Evolutionary conservation across 1,140 invertebrate species (phyloP).

Genomic region (Meloidogyne hapla): DNA sequence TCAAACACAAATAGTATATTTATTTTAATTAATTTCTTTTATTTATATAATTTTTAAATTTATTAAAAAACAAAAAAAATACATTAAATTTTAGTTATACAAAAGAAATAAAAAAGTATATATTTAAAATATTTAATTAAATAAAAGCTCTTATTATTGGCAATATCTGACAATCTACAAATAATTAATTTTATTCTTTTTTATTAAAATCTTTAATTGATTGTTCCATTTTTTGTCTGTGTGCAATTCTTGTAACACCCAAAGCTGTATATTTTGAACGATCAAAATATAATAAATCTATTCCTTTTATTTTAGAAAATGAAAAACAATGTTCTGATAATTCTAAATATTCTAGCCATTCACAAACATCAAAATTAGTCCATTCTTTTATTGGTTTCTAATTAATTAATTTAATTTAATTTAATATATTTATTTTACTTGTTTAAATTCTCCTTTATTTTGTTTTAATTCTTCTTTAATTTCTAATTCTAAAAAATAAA

Average conservation of each 20-base stretch:
- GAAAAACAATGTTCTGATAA: slow-evolving; percentile 67
- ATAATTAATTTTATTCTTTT: background rate
- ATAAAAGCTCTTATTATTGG: background rate
- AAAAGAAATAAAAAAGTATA: background rate
- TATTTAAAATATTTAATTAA: background rate
- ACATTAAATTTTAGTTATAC: too few species aligned
- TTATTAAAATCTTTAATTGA: slow-evolving; percentile 29
- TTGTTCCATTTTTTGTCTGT: slow-evolving; percentile 68
- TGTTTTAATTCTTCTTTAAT: background rate
- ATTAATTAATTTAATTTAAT: background rate
- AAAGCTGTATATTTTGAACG: slow-evolving; percentile 67
- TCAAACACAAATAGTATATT: too few species aligned
- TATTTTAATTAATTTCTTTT: too few species aligned
- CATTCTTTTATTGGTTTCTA: slow-evolving; percentile 66
- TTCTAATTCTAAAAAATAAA: slow-evolving; percentile 21
- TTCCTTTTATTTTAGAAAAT: slow-evolving; percentile 67
- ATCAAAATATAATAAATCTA: slow-evolving; percentile 67
- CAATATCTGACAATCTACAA: background rate
- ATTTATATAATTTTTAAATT: too few species aligned
- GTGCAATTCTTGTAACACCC: slow-evolving; percentile 69
- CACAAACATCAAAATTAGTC: slow-evolving; percentile 67
- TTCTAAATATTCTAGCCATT: slow-evolving; percentile 66
- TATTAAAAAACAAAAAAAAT: too few species aligned
- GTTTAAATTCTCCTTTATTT: background rate
- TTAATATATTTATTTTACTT: background rate